phyloP scores from a whole-genome alignment of 2,113 vertebrate species.

The Pachycephala philippinensis region DNA sequence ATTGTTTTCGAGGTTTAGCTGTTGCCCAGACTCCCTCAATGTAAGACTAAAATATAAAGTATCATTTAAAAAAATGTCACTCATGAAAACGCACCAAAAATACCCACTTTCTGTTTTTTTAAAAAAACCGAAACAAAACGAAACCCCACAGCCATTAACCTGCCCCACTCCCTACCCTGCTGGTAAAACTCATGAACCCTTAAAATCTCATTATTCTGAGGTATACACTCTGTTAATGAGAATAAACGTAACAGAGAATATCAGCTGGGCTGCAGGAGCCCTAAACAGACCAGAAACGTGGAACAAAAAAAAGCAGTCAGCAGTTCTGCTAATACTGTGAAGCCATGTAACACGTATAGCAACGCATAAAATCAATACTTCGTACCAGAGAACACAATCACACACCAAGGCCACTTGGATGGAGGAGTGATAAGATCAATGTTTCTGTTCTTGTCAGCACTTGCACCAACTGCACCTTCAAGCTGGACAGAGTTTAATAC shows the following conservation, averaged over 20 bases:
- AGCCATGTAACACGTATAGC: background rate
- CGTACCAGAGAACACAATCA: background rate
- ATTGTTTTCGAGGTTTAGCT: background rate
- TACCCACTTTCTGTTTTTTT: background rate
- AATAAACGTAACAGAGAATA: background rate
- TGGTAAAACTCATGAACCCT: background rate
- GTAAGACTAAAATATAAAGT: background rate
- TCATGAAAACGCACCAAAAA: background rate
- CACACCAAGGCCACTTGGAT: background rate
- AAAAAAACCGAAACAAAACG: background rate
- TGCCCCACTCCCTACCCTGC: background rate
- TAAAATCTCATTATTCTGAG: background rate
- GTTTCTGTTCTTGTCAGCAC: slow-evolving; percentile 21
- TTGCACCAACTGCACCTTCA: background rate
- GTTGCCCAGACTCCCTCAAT: background rate
- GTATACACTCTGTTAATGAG: background rate
- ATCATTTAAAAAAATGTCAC: background rate
- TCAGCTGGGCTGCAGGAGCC: background rate
- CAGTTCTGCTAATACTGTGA: background rate
- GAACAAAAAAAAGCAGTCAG: background rate
- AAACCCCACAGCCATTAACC: background rate
- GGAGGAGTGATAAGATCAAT: background rate
- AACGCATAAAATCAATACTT: slow-evolving; percentile 1
- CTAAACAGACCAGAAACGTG: background rate
- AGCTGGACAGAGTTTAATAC: background rate